Conservation (phyloP, 2,797 vertebrate genomes). For the Eurystomus glaucurus region DNA sequence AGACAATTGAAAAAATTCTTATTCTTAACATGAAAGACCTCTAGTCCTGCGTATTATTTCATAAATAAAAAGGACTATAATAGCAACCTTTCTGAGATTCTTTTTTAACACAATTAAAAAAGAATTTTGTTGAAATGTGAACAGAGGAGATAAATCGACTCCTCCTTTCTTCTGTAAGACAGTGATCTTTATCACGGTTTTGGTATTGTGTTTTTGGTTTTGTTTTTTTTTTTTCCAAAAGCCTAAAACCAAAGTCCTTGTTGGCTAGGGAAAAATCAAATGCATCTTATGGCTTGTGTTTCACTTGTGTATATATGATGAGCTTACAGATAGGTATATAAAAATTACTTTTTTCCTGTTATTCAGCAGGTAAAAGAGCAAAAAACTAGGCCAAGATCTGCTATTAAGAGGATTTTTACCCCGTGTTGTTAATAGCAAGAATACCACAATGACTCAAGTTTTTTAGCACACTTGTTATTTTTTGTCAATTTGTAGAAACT, state of each 20-base stretch:
- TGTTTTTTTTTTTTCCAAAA: neutral
- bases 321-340: neutral
- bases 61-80: neutral
- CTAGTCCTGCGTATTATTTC: neutral
- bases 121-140: neutral
- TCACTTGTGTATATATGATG: neutral
- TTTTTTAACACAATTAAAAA: no score
- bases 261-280: neutral
- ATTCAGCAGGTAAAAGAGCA: neutral
- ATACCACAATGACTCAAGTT: neutral
- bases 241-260: neutral
- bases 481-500: neutral
- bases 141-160: neutral
- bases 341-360: neutral
- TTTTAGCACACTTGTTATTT: neutral
- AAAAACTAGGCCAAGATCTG: neutral
- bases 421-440: neutral
- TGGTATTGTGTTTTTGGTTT: fast-evolving
- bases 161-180: neutral
- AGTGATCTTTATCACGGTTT: neutral
- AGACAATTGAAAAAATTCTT: neutral
- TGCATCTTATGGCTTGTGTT: neutral
- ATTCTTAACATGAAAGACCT: neutral
- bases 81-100: neutral
- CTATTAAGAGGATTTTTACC: neutral